Conservation (phyloP, 2,797 vertebrate species). For the Rhabdomys pumilio region DNA sequence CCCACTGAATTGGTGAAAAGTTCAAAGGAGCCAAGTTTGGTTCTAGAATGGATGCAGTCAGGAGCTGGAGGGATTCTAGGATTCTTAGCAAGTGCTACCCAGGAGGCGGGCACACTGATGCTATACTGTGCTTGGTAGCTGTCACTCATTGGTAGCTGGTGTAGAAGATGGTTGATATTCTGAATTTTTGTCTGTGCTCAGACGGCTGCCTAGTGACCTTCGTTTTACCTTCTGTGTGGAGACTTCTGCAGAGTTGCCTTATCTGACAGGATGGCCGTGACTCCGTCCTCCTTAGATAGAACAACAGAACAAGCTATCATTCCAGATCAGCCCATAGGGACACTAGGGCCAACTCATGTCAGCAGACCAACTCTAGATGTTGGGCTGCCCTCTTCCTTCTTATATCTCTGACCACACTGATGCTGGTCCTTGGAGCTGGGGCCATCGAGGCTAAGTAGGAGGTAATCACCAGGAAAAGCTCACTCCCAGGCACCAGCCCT, state of each 20-base stretch:
- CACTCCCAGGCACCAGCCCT: background rate
- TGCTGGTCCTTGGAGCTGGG: background rate
- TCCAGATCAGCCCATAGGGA: background rate
- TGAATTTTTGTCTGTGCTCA: slow-evolving; percentile 1
- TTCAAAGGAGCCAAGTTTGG: background rate
- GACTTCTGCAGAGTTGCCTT: background rate
- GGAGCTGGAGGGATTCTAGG: background rate
- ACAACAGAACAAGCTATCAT: background rate
- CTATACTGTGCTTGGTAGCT: background rate
- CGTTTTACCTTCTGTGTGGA: background rate
- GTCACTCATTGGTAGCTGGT: background rate
- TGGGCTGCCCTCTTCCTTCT: no score
- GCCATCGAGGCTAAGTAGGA: background rate
- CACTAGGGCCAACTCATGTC: background rate
- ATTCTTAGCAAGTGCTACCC: background rate
- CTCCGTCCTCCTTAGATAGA: background rate
- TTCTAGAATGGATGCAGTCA: background rate
- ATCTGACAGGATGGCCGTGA: no score
- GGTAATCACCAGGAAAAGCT: background rate
- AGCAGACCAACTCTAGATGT: background rate
- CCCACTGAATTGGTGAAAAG: background rate
- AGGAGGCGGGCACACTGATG: background rate
- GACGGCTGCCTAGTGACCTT: background rate
- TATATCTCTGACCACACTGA: background rate
- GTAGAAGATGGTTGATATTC: background rate